A percentile compares a stretch with the other conserved stretches of the same genome.
Conservation (phyloP, 2,888 invertebrate species). For the Caenorhabditis plicata region DNA sequence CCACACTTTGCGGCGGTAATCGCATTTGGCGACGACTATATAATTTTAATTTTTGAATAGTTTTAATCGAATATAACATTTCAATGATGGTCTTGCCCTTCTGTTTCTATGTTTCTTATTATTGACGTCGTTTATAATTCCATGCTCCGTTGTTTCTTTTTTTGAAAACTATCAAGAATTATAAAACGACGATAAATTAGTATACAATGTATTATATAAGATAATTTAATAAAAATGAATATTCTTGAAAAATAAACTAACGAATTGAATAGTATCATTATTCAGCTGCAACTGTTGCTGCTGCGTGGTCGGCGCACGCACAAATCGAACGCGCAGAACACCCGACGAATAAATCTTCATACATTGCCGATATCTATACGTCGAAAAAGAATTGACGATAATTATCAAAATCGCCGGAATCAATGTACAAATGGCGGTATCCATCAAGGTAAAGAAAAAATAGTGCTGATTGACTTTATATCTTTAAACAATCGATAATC, state of each 20-base stretch:
- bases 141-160: background rate
- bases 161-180: no score
- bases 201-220: no score
- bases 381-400: conserved; percentile 60
- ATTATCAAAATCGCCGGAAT: conserved; percentile 60
- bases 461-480: conserved; percentile 45
- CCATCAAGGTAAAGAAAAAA: conserved; percentile 57
- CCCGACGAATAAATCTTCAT: conserved; percentile 64
- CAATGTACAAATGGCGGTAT: conserved; percentile 56
- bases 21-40: no score
- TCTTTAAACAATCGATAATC: conserved; percentile 6
- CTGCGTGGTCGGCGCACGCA: conserved; percentile 25
- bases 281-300: conserved; percentile 22
- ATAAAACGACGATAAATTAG: no score
- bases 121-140: background rate
- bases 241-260: conserved; percentile 13
- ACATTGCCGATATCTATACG: conserved; percentile 61
- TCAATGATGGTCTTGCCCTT: conserved; percentile 4
- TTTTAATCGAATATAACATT: conserved; percentile 6
- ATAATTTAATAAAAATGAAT: no score
- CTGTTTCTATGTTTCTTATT: no score
- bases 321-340: conserved; percentile 59
- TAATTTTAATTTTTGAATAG: no score
- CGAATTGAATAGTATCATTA: conserved; percentile 29
- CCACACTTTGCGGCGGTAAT: no score